Conservation (phyloP, 2,113 vertebrate genomes). For the Bostrychus sinensis region DNA sequence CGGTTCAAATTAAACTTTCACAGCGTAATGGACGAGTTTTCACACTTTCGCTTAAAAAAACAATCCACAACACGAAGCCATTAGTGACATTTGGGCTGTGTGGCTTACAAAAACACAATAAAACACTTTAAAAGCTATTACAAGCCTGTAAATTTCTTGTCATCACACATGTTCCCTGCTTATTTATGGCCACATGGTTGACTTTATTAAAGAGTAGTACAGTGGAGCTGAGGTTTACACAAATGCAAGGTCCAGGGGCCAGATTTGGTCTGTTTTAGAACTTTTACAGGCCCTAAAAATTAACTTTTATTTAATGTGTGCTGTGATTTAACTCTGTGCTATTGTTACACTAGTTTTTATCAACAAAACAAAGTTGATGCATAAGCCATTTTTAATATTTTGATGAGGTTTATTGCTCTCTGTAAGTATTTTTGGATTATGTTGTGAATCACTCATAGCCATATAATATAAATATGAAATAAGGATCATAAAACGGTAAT, state of each 20-base stretch:
- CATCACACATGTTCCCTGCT: slow-evolving; percentile 42
- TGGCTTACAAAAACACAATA: slow-evolving; percentile 41
- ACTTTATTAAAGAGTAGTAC: neutral
- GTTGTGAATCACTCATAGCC: too few relatives aligned
- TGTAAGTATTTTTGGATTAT: too few relatives aligned
- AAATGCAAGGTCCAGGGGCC: neutral
- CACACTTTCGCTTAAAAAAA: slow-evolving; percentile 8
- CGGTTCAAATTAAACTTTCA: slow-evolving; percentile 57
- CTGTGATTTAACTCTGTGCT: too few relatives aligned
- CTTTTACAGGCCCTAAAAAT: neutral
- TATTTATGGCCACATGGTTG: slow-evolving; percentile 57
- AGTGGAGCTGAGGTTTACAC: neutral
- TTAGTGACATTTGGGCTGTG: slow-evolving; percentile 38
- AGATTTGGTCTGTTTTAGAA: neutral
- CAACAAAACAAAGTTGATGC: too few relatives aligned
- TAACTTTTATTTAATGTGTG: neutral
- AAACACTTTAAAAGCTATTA: slow-evolving; percentile 55
- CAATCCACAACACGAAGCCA: slow-evolving; percentile 42
- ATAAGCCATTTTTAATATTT: too few relatives aligned
- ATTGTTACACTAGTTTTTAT: too few relatives aligned
- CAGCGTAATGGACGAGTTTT: slow-evolving; percentile 45
- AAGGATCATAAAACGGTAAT: too few relatives aligned
- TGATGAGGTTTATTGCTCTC: too few relatives aligned
- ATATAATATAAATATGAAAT: too few relatives aligned
- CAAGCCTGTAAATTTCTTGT: slow-evolving; percentile 37